Evolutionary conservation across 2,113 vertebrate species (phyloP), one percentile per base, ranked within the genome.

Genomic region (Amphiprion ocellaris): DNA sequence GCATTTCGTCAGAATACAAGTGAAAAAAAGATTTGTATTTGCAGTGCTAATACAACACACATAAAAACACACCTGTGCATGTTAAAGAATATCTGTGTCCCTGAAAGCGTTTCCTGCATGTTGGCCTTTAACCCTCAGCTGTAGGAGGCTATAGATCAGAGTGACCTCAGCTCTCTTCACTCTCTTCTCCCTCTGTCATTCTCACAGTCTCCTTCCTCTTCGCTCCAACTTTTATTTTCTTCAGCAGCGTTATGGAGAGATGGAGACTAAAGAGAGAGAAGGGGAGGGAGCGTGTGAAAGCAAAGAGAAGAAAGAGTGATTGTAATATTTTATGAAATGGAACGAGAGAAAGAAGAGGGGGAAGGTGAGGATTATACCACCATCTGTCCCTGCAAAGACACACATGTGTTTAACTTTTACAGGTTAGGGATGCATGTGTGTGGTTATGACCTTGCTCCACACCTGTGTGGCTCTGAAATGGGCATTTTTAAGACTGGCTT

Each of bases 391-490:
- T 28, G 24, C 49, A 4, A 44, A 47, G 26, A 75, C 53, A 47
- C 70, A 87, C 77, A n/a, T n/a, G 33, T 74, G 72, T 81, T 88
- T 54, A 79, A 80, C 79, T 69, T 85, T 80, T 76, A 73, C 69
- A 82, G 77, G 52, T 75, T 24, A 49, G 26, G 17, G 50, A 56
- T 64, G 52, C 67, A 26, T 77, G 49, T 82, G 26, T 69, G 62
- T 71, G 83, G 33, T 49, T 16, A 9, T 33, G 39, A 39, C 52
- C 58, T 82, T 60, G 4, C 59, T 67, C 74, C 4, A 10, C 62
- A 87, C 81, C 81, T 84, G 64, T 56, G 46, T 56, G 75, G 49
- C 52, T 76, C 11, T 33, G 44, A 33, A 65, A 23, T 28, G 39
- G 17, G 4, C 4, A 39, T 63, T 71, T 56, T 50, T 62, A 37